A percentile compares a stretch with the other conserved stretches of the same genome.
phyloP scores from a whole-genome alignment of 2,797 vertebrate genomes.

The Distichodus sexfasciatus region DNA sequence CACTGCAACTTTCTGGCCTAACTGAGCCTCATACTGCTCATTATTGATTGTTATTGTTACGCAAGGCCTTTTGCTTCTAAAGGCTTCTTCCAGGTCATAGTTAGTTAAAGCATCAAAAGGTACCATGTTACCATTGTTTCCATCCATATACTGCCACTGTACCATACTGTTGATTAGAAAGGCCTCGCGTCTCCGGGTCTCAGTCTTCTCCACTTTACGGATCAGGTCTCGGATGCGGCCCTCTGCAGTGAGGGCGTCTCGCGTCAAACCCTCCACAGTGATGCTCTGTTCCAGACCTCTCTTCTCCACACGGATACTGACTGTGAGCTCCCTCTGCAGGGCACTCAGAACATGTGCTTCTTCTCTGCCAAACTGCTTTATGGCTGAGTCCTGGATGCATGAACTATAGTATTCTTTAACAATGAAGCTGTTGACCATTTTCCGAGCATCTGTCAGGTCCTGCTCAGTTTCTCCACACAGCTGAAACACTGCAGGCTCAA shows the following conservation, averaged over 20 bases:
- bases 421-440: constrained; percentile 66
- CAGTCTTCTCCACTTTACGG: constrained; percentile 58
- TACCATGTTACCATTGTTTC: accelerated
- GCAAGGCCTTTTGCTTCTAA: accelerated
- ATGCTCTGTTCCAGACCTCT: constrained; percentile 60
- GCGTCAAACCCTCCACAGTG: constrained; percentile 74
- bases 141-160: constrained; percentile 73
- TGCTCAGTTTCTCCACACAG: constrained; percentile 74
- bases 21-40: constrained; percentile 55
- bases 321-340: constrained; percentile 71
- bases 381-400: constrained; percentile 62
- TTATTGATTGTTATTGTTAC: constrained; percentile 64
- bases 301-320: constrained; percentile 67
- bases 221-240: constrained; percentile 71
- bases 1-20: background rate
- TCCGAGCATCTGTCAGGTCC: constrained; percentile 56
- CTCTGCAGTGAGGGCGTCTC: constrained; percentile 70
- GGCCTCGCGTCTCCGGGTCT: constrained; percentile 65
- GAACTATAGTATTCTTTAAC: constrained; percentile 65
- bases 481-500: constrained; percentile 71
- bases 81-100: constrained; percentile 77
- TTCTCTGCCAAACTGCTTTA: constrained; percentile 64
- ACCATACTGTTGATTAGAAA: constrained; percentile 59
- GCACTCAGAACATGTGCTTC: constrained; percentile 63
- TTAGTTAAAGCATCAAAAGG: constrained; percentile 74